Percentiles rank a stretch among this genome's conserved stretches.
Evolutionary conservation across 2,888 invertebrate genomes (phyloP).

Genomic region (Netelia fuscicornis): DNA sequence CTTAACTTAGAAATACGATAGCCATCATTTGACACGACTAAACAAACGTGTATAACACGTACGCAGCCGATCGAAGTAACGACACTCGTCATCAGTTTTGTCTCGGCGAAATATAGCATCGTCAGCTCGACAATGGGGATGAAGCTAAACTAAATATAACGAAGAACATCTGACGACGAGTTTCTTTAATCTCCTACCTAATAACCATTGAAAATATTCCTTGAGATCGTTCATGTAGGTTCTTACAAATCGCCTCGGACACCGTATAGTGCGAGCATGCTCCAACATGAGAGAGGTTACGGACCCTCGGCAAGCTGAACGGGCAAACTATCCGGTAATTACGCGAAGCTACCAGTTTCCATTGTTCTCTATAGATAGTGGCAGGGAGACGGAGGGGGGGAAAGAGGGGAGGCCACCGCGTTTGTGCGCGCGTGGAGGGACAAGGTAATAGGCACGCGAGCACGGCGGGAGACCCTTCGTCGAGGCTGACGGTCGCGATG

Average conservation of each 20-base stretch:
- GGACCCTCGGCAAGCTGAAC: constrained; percentile 60
- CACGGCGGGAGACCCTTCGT: constrained; percentile 43
- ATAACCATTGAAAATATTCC: constrained; percentile 31
- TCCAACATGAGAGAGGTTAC: constrained; percentile 45
- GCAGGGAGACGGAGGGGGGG: not conserved
- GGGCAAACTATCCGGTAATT: constrained; percentile 76
- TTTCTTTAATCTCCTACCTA: constrained; percentile 11
- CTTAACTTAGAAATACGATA: not conserved
- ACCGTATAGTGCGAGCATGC: constrained; percentile 16
- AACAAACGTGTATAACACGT: too few species aligned
- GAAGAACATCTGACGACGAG: not conserved
- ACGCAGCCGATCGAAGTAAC: not conserved
- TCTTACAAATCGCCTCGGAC: constrained; percentile 12
- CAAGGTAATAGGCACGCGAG: constrained; percentile 72
- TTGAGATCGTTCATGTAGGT: not conserved
- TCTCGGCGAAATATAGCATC: too few species aligned
- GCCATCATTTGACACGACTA: not conserved
- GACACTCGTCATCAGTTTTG: not conserved
- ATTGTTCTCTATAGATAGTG: constrained; percentile 74
- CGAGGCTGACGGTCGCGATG: constrained; percentile 27
- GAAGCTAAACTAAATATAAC: not conserved
- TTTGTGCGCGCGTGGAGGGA: constrained; percentile 26
- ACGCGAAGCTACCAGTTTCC: constrained; percentile 76
- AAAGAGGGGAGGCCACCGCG: not conserved
- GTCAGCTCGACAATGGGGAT: not conserved